These are phyloP conservation scores for Scaeva pyrastri DNA, from an alignment of 2,888 invertebrate genomes.

Conservation along the genomic window DNA sequence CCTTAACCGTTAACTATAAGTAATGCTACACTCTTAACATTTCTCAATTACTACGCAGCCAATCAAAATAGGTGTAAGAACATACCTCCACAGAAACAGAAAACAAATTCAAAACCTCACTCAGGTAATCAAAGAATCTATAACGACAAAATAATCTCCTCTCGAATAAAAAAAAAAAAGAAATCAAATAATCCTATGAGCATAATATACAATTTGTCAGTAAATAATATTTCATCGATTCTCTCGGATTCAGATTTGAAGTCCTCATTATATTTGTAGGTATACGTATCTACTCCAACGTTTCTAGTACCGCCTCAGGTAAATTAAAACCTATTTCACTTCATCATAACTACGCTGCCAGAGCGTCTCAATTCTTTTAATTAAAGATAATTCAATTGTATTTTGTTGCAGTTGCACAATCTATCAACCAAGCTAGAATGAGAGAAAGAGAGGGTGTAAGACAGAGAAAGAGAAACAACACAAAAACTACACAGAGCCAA, in stretches of 20 bases:
- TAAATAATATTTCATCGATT: not conserved
- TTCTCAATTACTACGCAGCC: too few species aligned
- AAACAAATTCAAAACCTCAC: too few species aligned
- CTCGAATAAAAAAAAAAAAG: not conserved
- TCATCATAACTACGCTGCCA: not conserved
- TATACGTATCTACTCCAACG: too few species aligned
- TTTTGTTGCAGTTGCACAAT: conserved; percentile 51
- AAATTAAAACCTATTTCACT: conserved; percentile 43
- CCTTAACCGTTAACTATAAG: too few species aligned
- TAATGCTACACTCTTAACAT: too few species aligned
- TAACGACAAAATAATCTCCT: too few species aligned
- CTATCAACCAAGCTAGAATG: not conserved
- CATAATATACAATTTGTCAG: not conserved
- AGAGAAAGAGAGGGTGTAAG: conserved; percentile 5
- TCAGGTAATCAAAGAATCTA: too few species aligned
- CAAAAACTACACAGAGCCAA: not conserved
- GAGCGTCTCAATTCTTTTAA: conserved; percentile 54
- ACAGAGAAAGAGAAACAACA: not conserved
- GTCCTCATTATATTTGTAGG: not conserved
- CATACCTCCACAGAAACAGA: too few species aligned
- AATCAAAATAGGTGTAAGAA: too few species aligned
- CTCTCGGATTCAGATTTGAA: conserved; percentile 6
- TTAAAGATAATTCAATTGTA: conserved; percentile 69
- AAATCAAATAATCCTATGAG: not conserved
- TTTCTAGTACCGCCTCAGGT: not conserved